Evolutionary conservation across 2,113 vertebrate genomes (phyloP), one percentile per base, ranked within the genome.

Genomic region (Mesitornis unicolor): DNA sequence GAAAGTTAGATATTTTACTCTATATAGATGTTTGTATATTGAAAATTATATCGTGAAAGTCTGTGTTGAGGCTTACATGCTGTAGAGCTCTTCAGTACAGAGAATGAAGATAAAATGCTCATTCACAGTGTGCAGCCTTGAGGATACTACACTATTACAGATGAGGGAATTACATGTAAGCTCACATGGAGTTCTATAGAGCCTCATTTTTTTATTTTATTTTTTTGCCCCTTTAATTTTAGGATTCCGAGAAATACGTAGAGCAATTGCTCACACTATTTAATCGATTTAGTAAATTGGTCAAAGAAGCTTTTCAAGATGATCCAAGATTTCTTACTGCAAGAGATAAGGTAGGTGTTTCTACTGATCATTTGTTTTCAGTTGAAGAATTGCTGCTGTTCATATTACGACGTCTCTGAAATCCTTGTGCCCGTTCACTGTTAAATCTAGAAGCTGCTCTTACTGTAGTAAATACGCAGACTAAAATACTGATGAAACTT

Each of bases 211-310:
- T 93, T 43, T 16, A 84, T 69, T 95, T 87, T 45, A 33, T 87
- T 93, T 80, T 93, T 80, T 89, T 96, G 11, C 82, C 79, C 92
- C 31, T 94, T 81, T 95, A 61, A 73, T 78, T 93, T 51, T 73
- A 99, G 99, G 99, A 99, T 97, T 99, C 99, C 31, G 99, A 99
- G 97, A 99, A 99, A 95, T 99, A 99, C 1, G 99, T 99, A 97
- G 99, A 99, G 93, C 99, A 99, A 94, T 98, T 99, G 96, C 99
- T 99, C 87, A 99, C 99, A 1, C 96, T 99, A 73, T 99, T 99
- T 97, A 99, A 99, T 98, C 99, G 99, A 97, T 99, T 99, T 98
- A 99, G 99, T 98, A 99, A 99, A 88, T 98, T 99, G 87, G 99
- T 99, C 96, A 99, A 99, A 98, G 99, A 99, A 96, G 99, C 99